phyloP scores from a whole-genome alignment of 2,888 invertebrate genomes.

The Lithosia quadra region DNA sequence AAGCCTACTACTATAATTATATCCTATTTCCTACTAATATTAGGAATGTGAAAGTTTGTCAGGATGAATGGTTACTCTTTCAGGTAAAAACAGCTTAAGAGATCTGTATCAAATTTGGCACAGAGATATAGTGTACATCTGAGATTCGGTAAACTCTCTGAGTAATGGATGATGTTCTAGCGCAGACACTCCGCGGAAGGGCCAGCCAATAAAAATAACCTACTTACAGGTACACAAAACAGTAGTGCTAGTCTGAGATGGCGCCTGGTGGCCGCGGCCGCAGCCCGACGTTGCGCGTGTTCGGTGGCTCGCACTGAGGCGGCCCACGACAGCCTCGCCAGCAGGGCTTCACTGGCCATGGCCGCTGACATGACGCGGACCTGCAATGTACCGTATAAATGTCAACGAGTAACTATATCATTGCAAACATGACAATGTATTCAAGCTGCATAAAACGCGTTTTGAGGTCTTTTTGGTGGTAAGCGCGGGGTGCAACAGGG shows the following conservation, averaged over 20 bases:
- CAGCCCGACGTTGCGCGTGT: slow-evolving; percentile 91
- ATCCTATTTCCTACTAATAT: too few species aligned
- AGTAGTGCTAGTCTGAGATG: slow-evolving; percentile 93
- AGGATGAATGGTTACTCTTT: too few species aligned
- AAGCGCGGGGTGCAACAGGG: too few species aligned
- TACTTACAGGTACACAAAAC: slow-evolving; percentile 93
- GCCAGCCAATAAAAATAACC: background rate
- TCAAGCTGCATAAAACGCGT: too few species aligned
- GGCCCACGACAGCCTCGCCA: slow-evolving; percentile 97
- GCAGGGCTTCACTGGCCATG: slow-evolving; percentile 96
- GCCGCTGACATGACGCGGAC: slow-evolving; percentile 95
- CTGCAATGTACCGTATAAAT: slow-evolving; percentile 58
- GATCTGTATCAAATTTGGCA: background rate
- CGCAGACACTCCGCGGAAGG: too few species aligned
- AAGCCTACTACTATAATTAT: background rate
- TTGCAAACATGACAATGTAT: too few species aligned
- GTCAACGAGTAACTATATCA: too few species aligned
- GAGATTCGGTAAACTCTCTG: too few species aligned
- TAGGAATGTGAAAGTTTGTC: too few species aligned
- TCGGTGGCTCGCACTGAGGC: slow-evolving; percentile 95
- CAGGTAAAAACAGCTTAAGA: background rate
- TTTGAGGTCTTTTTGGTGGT: too few species aligned
- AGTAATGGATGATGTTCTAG: too few species aligned
- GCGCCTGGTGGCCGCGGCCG: slow-evolving; percentile 90
- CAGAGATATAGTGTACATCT: too few species aligned